Conservation (phyloP, 2,797 vertebrate species). For the Allobates femoralis region DNA sequence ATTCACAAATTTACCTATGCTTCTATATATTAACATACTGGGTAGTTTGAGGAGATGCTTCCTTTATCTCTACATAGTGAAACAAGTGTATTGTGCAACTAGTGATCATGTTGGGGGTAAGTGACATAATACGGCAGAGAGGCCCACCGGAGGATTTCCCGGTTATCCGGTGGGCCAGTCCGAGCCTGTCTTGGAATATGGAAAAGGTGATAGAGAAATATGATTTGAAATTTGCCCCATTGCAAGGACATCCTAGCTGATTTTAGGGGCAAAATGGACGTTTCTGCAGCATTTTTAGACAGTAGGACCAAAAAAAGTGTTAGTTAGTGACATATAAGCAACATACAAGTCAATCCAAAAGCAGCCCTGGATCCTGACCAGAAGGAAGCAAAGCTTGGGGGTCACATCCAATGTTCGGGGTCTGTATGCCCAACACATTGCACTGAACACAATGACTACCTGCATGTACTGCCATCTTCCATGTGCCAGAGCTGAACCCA, state of each 20-base stretch:
- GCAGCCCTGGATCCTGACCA: constrained; percentile 47
- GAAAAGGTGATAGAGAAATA: neutral
- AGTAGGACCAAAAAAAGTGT: constrained; percentile 4
- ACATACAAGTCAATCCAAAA: constrained; percentile 32
- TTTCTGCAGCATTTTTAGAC: constrained; percentile 31
- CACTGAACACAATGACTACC: constrained; percentile 47
- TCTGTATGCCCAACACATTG: constrained; percentile 27
- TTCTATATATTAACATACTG: no score
- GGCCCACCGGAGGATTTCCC: no score
- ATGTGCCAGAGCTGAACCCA: constrained; percentile 42
- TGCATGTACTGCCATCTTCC: constrained; percentile 42
- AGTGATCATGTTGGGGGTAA: no score
- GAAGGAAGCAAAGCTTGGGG: constrained; percentile 33
- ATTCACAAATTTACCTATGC: no score
- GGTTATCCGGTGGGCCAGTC: no score
- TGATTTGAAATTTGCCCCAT: neutral
- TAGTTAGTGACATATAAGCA: neutral
- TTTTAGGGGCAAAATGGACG: neutral
- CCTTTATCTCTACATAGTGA: no score
- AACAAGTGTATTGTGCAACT: no score
- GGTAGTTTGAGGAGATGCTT: no score
- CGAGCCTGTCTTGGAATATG: no score
- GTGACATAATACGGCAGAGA: no score
- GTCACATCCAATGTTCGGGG: constrained; percentile 39
- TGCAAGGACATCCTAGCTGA: neutral